Percentiles rank a stretch among this genome's conserved stretches.
Evolutionary conservation across 2,113 vertebrate genomes (phyloP).

Genomic region (Phalacrocorax aristotelis): DNA sequence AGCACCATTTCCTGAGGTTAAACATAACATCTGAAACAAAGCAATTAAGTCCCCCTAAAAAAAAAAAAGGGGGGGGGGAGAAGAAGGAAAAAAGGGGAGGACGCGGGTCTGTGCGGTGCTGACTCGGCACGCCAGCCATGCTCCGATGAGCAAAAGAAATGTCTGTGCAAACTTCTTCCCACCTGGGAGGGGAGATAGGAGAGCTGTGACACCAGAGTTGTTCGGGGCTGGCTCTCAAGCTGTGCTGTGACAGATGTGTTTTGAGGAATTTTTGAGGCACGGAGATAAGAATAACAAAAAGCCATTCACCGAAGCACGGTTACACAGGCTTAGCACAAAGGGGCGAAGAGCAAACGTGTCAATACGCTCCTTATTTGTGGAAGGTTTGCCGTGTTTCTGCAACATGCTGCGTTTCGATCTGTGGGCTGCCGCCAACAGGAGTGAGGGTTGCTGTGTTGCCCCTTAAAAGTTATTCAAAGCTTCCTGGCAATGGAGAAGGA

Average conservation of each 20-base stretch:
- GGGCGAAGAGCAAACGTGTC: constrained; percentile 44
- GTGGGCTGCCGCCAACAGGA: constrained; percentile 29
- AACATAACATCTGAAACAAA: constrained; percentile 89
- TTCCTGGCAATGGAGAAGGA: background rate
- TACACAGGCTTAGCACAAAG: constrained; percentile 23
- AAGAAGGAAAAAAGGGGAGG: background rate
- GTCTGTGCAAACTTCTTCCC: constrained; percentile 52
- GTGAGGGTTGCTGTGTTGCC: background rate
- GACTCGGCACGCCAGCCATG: constrained; percentile 46
- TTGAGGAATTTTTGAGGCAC: constrained; percentile 55
- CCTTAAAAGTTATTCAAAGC: background rate
- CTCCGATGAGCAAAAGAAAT: constrained; percentile 55
- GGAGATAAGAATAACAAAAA: constrained; percentile 69
- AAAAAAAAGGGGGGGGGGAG: accelerated
- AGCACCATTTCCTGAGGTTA: constrained; percentile 91
- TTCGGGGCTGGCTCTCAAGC: constrained; percentile 37
- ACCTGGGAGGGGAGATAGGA: constrained; percentile 60
- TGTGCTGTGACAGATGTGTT: constrained; percentile 66
- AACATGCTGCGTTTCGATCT: background rate
- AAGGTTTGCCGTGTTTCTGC: background rate
- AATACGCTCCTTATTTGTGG: constrained; percentile 1
- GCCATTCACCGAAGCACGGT: constrained; percentile 20
- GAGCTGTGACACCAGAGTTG: constrained; percentile 59
- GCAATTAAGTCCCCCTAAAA: constrained; percentile 78
- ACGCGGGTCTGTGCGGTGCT: background rate